Conservation (phyloP, 2,888 invertebrate genomes). For the Mimachlamys varia region DNA sequence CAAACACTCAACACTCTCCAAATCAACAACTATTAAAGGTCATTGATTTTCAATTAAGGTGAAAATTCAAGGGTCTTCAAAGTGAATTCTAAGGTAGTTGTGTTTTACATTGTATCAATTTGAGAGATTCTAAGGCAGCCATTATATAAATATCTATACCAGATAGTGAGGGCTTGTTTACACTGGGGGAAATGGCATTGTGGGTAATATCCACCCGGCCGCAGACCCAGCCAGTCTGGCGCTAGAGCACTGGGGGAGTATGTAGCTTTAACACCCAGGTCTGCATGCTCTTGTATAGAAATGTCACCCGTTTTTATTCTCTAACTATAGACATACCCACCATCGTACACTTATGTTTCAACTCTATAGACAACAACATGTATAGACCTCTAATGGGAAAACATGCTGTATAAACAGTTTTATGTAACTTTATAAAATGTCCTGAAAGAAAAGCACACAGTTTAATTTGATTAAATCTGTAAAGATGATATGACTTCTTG, state of each 20-base stretch:
- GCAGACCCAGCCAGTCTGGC: background rate
- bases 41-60: background rate
- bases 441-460: no score
- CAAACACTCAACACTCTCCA: background rate
- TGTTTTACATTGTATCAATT: background rate
- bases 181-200: background rate
- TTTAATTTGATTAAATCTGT: no score
- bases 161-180: background rate
- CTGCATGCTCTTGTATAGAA: background rate
- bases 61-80: background rate
- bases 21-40: background rate
- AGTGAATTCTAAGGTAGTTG: background rate
- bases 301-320: background rate
- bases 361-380: no score
- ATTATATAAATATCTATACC: background rate
- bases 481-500: no score
- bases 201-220: constrained; percentile 13
- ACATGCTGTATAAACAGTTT: no score
- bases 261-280: background rate
- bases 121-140: background rate
- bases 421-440: no score
- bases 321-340: background rate
- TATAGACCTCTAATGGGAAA: no score
- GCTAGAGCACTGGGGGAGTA: background rate
- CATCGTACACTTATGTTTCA: background rate